These are phyloP conservation scores for Lucilia cuprina DNA, from an alignment of 1,140 invertebrate species.

Conservation along the genomic window DNA sequence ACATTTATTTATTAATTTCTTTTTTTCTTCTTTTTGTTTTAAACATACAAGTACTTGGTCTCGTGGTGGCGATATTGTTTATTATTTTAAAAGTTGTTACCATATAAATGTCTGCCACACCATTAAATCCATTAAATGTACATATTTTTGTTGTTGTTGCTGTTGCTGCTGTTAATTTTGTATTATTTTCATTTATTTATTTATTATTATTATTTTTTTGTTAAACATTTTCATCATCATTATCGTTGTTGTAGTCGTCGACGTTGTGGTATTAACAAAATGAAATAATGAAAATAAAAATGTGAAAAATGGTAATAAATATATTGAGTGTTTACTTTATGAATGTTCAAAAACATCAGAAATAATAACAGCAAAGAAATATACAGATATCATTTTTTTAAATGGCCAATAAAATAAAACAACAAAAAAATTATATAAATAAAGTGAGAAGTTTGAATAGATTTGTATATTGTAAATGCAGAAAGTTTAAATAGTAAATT, in stretches of 20 bases:
- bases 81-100: conserved; percentile 1
- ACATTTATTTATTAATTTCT: neutral
- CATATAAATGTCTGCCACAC: conserved; percentile 16
- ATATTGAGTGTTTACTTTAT: conserved; percentile 18
- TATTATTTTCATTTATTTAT: neutral
- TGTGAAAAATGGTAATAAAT: neutral
- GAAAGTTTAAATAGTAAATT: neutral
- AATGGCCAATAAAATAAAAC: conserved; percentile 15
- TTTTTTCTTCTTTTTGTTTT: too few relatives aligned
- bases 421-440: neutral
- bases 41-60: neutral
- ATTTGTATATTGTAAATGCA: neutral
- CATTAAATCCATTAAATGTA: conserved; percentile 12
- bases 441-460: neutral
- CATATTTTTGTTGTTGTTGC: too few relatives aligned
- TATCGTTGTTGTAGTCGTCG: neutral
- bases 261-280: neutral
- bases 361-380: neutral
- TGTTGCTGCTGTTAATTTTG: neutral
- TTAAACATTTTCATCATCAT: conserved; percentile 8
- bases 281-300: neutral
- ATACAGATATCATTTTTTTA: neutral
- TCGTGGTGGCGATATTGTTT: neutral
- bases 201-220: neutral
- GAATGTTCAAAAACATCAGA: conserved; percentile 11